Conservation (phyloP, 2,113 vertebrate species). For the Oceanites oceanicus region DNA sequence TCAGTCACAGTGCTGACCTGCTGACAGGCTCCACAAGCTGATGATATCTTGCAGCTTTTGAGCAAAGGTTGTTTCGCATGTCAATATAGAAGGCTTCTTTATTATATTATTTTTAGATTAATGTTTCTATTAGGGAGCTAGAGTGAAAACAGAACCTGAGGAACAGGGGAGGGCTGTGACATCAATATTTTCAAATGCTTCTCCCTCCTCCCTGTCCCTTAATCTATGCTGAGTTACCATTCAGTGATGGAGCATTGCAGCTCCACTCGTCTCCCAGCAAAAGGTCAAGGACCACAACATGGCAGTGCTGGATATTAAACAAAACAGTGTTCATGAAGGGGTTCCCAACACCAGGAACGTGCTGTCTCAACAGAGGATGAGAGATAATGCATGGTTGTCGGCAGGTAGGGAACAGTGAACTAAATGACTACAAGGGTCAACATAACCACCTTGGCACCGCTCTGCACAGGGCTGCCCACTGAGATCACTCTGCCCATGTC, state of each 20-base stretch:
- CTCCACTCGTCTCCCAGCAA: not conserved
- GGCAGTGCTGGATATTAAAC: not conserved
- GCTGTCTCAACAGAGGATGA: not conserved
- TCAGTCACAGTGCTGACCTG: conserved; percentile 24
- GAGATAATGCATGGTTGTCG: not conserved
- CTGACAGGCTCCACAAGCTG: not conserved
- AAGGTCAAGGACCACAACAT: not conserved
- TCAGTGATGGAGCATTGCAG: not conserved
- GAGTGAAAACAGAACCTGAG: not conserved
- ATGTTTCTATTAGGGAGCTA: not conserved
- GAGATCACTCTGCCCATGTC: not conserved
- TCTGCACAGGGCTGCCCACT: not conserved
- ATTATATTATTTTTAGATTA: not conserved
- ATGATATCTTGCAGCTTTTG: not conserved
- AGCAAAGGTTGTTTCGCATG: not conserved
- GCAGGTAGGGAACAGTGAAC: not conserved
- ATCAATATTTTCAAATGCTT: not conserved
- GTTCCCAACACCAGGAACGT: not conserved
- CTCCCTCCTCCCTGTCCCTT: not conserved
- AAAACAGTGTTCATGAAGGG: not conserved
- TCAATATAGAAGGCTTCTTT: not conserved
- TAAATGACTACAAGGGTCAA: not conserved
- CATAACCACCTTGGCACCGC: not conserved
- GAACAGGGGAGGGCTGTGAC: not conserved
- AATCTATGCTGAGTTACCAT: not conserved